A percentile compares a stretch with the other conserved stretches of the same genome.
Evolutionary conservation across 2,797 vertebrate species (phyloP).

Genomic region (Hylomyscus alleni): DNA sequence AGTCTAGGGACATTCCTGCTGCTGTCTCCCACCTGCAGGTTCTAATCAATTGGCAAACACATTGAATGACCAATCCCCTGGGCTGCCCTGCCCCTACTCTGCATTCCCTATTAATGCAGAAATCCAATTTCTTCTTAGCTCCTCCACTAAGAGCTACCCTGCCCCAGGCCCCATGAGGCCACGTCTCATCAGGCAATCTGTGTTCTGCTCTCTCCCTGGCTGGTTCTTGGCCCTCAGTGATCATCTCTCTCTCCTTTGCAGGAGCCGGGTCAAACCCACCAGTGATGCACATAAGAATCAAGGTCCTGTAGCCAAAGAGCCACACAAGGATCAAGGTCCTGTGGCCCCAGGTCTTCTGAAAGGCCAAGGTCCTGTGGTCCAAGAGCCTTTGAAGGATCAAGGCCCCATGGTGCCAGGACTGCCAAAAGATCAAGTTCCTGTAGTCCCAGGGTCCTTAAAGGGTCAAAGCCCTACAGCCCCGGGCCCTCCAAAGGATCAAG

Average conservation of each 20-base stretch:
- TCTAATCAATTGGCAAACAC: slow-evolving; percentile 89
- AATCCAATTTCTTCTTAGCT: neutral
- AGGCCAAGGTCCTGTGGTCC: slow-evolving; percentile 72
- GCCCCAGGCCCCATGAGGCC: slow-evolving; percentile 29
- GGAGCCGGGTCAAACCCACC: slow-evolving; percentile 78
- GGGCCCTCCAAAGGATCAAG: slow-evolving; percentile 26
- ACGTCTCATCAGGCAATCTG: slow-evolving; percentile 75
- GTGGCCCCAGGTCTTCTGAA: slow-evolving; percentile 77
- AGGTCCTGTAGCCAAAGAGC: slow-evolving; percentile 83
- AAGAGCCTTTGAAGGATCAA: slow-evolving; percentile 67
- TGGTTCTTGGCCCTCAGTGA: slow-evolving; percentile 67
- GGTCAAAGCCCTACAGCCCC: neutral
- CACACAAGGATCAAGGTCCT: slow-evolving; percentile 84
- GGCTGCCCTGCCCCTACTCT: slow-evolving; percentile 60
- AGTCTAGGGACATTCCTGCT: neutral
- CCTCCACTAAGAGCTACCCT: neutral
- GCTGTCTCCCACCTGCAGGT: slow-evolving; percentile 75
- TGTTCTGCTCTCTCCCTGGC: slow-evolving; percentile 65
- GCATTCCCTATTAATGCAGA: slow-evolving; percentile 16
- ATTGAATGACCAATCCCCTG: slow-evolving; percentile 64
- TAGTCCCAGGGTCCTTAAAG: slow-evolving; percentile 2
- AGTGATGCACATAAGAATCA: slow-evolving; percentile 84
- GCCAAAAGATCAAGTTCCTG: slow-evolving; percentile 40
- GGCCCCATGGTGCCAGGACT: neutral
- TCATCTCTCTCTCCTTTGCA: slow-evolving; percentile 87